These are phyloP conservation scores for Drosophila percnosoma DNA, from an alignment of 2,888 invertebrate genomes.

Conservation along the genomic window DNA sequence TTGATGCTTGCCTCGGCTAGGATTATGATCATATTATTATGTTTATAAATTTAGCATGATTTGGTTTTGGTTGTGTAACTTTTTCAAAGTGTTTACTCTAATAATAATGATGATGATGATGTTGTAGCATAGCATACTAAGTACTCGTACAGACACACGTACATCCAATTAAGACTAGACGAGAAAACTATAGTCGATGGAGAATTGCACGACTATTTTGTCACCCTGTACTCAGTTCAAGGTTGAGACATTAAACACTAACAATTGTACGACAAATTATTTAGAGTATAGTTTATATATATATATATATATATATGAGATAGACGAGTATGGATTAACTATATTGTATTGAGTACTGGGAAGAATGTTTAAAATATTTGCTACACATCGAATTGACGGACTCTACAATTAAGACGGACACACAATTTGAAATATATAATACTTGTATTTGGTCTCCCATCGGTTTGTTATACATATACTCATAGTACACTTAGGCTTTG, in stretches of 20 bases:
- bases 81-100: slow-evolving; percentile 46
- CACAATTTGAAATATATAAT: not conserved
- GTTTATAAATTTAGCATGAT: not conserved
- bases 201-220: slow-evolving; percentile 23
- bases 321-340: slow-evolving; percentile 8
- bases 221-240: slow-evolving; percentile 29
- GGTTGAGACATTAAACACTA: slow-evolving; percentile 10
- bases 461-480: slow-evolving; percentile 17
- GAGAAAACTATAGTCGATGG: slow-evolving; percentile 38
- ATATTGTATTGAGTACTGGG: not conserved
- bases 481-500: slow-evolving; percentile 28
- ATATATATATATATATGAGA: slow-evolving; percentile 2
- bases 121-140: slow-evolving; percentile 13
- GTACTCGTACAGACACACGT: slow-evolving; percentile 16
- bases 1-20: slow-evolving; percentile 29
- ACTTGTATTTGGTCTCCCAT: slow-evolving; percentile 5
- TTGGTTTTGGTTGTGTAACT: slow-evolving; percentile 21
- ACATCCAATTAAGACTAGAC: slow-evolving; percentile 28
- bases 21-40: not conserved
- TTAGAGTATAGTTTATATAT: not conserved
- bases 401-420: slow-evolving; percentile 22
- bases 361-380: slow-evolving; percentile 10
- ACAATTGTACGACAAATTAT: slow-evolving; percentile 18
- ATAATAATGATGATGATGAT: not conserved
- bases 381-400: slow-evolving; percentile 27